Evolutionary conservation across 2,888 invertebrate species (phyloP).

Genomic region (Cacoxenus indagator): DNA sequence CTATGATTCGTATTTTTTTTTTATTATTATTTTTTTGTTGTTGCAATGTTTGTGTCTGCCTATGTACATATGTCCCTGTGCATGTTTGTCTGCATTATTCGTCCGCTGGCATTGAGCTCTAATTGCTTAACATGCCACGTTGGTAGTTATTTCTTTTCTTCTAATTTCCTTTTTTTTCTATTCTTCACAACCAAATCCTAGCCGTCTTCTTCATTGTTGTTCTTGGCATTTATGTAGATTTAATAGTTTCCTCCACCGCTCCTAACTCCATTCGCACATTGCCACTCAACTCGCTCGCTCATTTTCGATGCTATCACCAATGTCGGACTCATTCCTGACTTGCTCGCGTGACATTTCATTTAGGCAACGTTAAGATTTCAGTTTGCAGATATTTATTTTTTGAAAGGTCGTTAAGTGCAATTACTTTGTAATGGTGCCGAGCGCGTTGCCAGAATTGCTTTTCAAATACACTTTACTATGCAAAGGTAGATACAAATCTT

Average conservation of each 20-base stretch:
- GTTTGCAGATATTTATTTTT: constrained; percentile 36
- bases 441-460: background rate
- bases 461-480: background rate
- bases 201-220: constrained; percentile 36
- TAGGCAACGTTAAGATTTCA: constrained; percentile 41
- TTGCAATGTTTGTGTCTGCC: background rate
- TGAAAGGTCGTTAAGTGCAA: background rate
- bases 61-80: background rate
- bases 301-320: constrained; percentile 10
- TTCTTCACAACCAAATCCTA: background rate
- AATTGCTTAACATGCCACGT: constrained; percentile 62
- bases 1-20: background rate
- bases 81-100: constrained; percentile 2
- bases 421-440: background rate
- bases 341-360: constrained; percentile 59
- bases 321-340: constrained; percentile 38
- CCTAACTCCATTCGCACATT: constrained; percentile 26
- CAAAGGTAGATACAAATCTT: background rate
- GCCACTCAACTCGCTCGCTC: background rate
- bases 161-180: background rate
- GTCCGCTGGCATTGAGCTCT: constrained; percentile 45
- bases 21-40: background rate
- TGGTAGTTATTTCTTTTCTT: constrained; percentile 31
- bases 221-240: constrained; percentile 54
- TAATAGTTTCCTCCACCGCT: constrained; percentile 56